Conservation (phyloP, 2,797 vertebrate genomes). For the Phataginus tricuspis region DNA sequence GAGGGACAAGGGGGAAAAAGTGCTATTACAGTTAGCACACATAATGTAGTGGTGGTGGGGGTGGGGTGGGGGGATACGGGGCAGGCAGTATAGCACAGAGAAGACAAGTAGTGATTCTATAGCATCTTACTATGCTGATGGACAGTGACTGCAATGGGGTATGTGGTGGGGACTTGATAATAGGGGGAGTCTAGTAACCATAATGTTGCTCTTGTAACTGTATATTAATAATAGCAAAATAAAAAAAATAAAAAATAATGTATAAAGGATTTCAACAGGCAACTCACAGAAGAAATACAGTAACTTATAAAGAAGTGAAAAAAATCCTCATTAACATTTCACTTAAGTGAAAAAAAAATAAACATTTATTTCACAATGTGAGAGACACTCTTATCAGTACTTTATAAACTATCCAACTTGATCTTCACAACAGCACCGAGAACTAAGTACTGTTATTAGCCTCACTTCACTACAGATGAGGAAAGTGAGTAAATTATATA, state of each 20-base stretch:
- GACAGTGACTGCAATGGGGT: too few species aligned
- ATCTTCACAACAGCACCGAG: not conserved
- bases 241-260: not conserved
- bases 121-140: too few species aligned
- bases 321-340: constrained; percentile 4
- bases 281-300: not conserved
- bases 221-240: too few species aligned
- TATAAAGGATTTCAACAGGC: not conserved
- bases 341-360: not conserved
- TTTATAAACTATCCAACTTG: not conserved
- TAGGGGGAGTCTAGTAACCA: too few species aligned
- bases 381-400: not conserved
- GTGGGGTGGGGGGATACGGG: too few species aligned
- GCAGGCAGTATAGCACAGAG: too few species aligned
- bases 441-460: not conserved
- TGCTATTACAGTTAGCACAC: too few species aligned
- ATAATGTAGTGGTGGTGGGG: too few species aligned
- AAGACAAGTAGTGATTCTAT: too few species aligned
- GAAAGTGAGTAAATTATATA: not conserved
- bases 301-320: not conserved
- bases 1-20: too few species aligned
- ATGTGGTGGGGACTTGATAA: too few species aligned
- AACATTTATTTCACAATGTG: not conserved
- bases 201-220: too few species aligned
- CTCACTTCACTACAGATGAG: not conserved